phyloP scores from a whole-genome alignment of 2,797 vertebrate genomes.

The Hydrolagus colliei region DNA sequence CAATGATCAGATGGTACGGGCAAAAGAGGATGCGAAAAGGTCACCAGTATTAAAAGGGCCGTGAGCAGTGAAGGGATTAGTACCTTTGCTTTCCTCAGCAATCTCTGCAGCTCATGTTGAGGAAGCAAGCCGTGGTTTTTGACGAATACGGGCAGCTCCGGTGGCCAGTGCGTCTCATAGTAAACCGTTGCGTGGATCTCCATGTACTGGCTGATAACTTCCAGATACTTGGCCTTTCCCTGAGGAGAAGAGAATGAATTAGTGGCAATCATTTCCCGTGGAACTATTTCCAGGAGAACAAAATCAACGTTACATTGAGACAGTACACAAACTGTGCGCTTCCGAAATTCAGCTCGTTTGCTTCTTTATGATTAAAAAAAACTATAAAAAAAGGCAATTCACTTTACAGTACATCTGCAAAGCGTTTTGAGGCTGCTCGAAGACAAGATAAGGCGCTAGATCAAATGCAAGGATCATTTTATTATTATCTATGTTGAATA shows the following conservation, averaged over 20 bases:
- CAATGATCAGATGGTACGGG: background rate
- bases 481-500: too few species aligned
- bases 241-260: conserved; percentile 43
- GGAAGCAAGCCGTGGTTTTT: conserved; percentile 94
- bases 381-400: too few species aligned
- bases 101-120: conserved; percentile 89
- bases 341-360: background rate
- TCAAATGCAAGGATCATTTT: too few species aligned
- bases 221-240: conserved; percentile 85
- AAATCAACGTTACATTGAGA: background rate
- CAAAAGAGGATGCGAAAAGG: background rate
- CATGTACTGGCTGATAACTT: conserved; percentile 85
- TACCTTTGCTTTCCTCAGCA: conserved; percentile 87
- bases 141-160: conserved; percentile 84
- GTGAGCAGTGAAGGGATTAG: background rate
- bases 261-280: background rate
- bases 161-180: conserved; percentile 83
- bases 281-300: conserved; percentile 3
- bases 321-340: background rate
- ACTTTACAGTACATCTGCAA: too few species aligned
- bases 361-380: background rate
- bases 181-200: conserved; percentile 93
- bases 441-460: too few species aligned
- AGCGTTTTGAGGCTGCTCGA: too few species aligned
- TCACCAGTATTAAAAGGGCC: background rate